Evolutionary conservation across 2,113 vertebrate species (phyloP).

Genomic region (Caracal caracal): DNA sequence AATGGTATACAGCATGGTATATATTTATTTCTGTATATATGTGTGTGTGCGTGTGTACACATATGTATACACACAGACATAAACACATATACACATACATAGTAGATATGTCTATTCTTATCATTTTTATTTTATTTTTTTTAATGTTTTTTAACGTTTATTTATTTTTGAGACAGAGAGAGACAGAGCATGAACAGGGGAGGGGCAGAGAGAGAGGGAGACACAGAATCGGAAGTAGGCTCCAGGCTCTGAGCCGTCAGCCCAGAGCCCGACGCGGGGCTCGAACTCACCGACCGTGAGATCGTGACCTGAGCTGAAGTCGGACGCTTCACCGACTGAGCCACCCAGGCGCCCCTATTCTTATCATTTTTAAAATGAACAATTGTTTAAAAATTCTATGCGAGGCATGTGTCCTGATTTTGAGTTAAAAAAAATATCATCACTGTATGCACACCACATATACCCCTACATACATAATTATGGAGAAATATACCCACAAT

Average conservation of each 20-base stretch:
- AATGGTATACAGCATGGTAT: not conserved
- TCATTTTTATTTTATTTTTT: not conserved
- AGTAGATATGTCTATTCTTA: not conserved
- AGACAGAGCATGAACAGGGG: too few species aligned
- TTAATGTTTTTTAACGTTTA: too few species aligned
- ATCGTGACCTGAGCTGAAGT: too few species aligned
- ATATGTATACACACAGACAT: not conserved
- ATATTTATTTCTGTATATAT: not conserved
- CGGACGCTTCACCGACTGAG: too few species aligned
- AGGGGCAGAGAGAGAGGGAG: too few species aligned
- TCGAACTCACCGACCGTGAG: too few species aligned
- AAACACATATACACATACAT: not conserved
- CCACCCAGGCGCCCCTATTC: not conserved
- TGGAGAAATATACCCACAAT: not conserved
- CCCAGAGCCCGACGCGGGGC: fast-evolving
- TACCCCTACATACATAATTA: not conserved
- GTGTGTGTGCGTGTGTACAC: too few species aligned
- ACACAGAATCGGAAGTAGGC: too few species aligned
- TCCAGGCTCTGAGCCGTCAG: too few species aligned
- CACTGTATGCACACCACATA: not conserved
- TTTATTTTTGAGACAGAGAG: too few species aligned
- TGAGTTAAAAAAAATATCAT: not conserved
- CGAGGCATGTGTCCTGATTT: not conserved
- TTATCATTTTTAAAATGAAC: not conserved
- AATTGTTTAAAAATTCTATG: not conserved